phyloP scores from a whole-genome alignment of 2,888 invertebrate genomes.

The Hirtodrosophila duncani region DNA sequence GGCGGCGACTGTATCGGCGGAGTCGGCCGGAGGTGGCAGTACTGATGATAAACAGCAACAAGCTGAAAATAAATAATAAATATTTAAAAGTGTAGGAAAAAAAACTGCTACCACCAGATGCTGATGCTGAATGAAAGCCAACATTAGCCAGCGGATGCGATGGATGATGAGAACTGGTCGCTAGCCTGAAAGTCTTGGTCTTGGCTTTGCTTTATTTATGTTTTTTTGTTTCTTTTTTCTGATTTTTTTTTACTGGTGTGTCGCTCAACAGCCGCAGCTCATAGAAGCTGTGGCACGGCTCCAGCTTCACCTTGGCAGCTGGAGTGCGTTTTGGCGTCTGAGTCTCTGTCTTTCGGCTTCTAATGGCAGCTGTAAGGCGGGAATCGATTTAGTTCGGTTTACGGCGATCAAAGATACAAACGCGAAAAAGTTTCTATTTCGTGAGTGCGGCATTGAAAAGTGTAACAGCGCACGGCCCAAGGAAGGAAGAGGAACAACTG shows the following conservation, averaged over 20 bases:
- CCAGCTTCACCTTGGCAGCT: slow-evolving; percentile 31
- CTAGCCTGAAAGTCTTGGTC: slow-evolving; percentile 49
- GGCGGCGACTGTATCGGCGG: not conserved
- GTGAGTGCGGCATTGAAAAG: slow-evolving; percentile 35
- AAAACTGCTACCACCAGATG: slow-evolving; percentile 45
- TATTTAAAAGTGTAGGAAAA: slow-evolving; percentile 43
- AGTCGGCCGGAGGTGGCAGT: slow-evolving; percentile 1
- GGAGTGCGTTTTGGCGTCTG: slow-evolving; percentile 33
- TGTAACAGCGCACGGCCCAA: slow-evolving; percentile 23
- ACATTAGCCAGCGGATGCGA: slow-evolving; percentile 4
- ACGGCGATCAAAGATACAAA: slow-evolving; percentile 77
- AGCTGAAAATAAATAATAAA: slow-evolving; percentile 64
- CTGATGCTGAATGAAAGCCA: slow-evolving; percentile 45
- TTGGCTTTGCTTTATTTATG: slow-evolving; percentile 34
- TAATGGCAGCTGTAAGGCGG: slow-evolving; percentile 76
- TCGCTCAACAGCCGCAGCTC: slow-evolving; percentile 24
- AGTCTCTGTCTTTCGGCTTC: slow-evolving; percentile 72
- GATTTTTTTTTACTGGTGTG: slow-evolving; percentile 31
- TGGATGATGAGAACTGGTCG: slow-evolving; percentile 60
- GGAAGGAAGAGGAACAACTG: slow-evolving; percentile 14
- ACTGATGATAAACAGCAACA: slow-evolving; percentile 42
- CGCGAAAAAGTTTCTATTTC: slow-evolving; percentile 75
- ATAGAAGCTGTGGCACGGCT: slow-evolving; percentile 56
- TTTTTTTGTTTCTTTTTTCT: slow-evolving; percentile 21
- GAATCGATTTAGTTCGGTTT: slow-evolving; percentile 78